phyloP scores from a whole-genome alignment of 2,888 invertebrate species.

The Himalopsyche anomala region DNA sequence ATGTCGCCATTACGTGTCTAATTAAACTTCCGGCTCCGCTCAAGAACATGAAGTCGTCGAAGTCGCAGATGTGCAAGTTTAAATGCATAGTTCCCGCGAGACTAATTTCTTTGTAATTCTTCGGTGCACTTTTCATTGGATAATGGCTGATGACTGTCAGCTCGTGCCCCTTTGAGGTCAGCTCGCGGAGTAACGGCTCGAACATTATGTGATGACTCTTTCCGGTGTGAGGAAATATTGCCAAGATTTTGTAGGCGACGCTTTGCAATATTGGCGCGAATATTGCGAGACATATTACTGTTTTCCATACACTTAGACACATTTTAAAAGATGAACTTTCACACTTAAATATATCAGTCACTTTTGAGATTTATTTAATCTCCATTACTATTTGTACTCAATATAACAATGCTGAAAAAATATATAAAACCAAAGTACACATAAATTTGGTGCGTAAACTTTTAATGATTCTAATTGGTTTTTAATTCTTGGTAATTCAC shows the following conservation, averaged over 20 bases:
- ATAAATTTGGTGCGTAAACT: too few relatives aligned
- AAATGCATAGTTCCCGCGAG: constrained; percentile 65
- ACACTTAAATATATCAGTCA: too few relatives aligned
- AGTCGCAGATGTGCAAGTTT: constrained; percentile 67
- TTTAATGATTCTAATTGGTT: too few relatives aligned
- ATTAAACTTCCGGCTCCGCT: background rate
- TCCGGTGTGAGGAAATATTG: constrained; percentile 68
- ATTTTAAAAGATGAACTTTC: background rate
- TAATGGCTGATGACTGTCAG: constrained; percentile 70
- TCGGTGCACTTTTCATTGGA: constrained; percentile 68
- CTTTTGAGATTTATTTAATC: too few relatives aligned
- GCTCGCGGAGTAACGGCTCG: constrained; percentile 68
- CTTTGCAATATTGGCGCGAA: background rate
- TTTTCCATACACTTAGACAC: background rate
- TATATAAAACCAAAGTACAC: too few relatives aligned
- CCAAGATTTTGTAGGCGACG: constrained; percentile 66
- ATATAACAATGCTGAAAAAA: too few relatives aligned
- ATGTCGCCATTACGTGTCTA: constrained; percentile 52
- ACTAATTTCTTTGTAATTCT: constrained; percentile 71
- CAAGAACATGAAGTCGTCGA: constrained; percentile 61
- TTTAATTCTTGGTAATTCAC: too few relatives aligned
- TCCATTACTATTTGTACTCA: too few relatives aligned
- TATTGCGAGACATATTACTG: background rate
- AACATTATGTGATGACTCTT: constrained; percentile 68
- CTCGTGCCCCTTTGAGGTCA: constrained; percentile 69